Evolutionary conservation across 2,797 vertebrate genomes (phyloP), one percentile per base, ranked within the genome.

Genomic region (Sebastes taczanowskii): DNA sequence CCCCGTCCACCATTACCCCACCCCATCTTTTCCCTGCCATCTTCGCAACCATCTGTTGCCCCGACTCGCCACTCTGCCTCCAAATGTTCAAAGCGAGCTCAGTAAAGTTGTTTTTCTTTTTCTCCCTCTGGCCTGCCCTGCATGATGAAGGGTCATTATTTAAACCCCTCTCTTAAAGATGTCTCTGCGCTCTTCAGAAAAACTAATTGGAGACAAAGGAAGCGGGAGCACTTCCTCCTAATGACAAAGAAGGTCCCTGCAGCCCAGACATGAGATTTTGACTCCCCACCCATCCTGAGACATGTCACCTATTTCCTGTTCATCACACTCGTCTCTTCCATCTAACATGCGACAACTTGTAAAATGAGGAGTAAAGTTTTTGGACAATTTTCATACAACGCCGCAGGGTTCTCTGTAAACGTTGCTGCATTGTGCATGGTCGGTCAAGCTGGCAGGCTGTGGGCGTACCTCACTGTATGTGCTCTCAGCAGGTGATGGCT

Each of bases 121-220:
- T 77, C 72, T 83, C 84, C 88, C 87, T 77, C 82, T 90, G 91
- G 90, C 89, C 84, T 88, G 58, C 80, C 66, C 68, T 42, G 81
- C 83, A 86, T 93, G 92, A 95, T 95, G 94, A 94, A 92, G 90
- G 94, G 95, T 95, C 93, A 95, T 96, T 96, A 96, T 95, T 95
- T 89, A 91, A 94, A 92, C 90, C 90, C 91, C 86, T 86, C 90
- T 94, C 86, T 96, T 95, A 92, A 95, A 94, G 92, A 94, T 92
- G 93, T 90, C 91, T 90, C 87, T 85, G 74, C 58, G 58, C 86
- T 93, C 90, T 88, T 94, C 90, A 87, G 88, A 95, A 90, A 94
- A 93, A 93, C 94, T 96, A 96, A 96, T 96, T 96, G 95, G 90
- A 96, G 95, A 95, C 95, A 93, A 95, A 95, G 91, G 91, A 92